These are phyloP conservation scores for Rhadinocentrus ornatus DNA, from an alignment of 2,797 vertebrate genomes.

Conservation along the genomic window DNA sequence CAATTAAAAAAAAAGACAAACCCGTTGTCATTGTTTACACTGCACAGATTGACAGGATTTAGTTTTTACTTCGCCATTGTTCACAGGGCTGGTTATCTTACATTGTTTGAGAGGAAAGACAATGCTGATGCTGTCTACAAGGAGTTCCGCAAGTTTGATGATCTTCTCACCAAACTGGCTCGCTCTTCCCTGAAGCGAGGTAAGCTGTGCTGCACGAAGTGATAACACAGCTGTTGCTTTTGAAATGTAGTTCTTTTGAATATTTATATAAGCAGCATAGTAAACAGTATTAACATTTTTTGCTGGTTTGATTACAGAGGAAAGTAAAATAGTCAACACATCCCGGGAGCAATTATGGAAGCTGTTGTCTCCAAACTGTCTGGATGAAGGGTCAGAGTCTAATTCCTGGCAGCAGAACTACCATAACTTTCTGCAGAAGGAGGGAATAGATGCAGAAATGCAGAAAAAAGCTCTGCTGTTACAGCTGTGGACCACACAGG, in stretches of 20 bases:
- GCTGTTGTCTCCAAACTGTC: slow-evolving; percentile 61
- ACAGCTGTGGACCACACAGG: slow-evolving; percentile 90
- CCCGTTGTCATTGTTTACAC: not conserved
- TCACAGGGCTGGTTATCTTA: slow-evolving; percentile 86
- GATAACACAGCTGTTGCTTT: not conserved
- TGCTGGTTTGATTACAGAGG: slow-evolving; percentile 57
- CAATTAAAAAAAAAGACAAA: not conserved
- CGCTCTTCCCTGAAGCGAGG: slow-evolving; percentile 74
- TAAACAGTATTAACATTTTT: not conserved
- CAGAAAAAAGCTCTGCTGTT: slow-evolving; percentile 83
- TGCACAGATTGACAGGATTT: not conserved
- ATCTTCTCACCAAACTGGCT: slow-evolving; percentile 84
- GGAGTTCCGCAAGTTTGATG: slow-evolving; percentile 85
- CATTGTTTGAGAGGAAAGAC: slow-evolving; percentile 73
- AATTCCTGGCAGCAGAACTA: slow-evolving; percentile 85
- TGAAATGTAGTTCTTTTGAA: not conserved
- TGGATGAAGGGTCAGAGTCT: slow-evolving; percentile 41
- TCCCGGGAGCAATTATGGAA: slow-evolving; percentile 81
- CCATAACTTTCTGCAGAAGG: slow-evolving; percentile 65
- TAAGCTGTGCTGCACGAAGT: slow-evolving; percentile 43
- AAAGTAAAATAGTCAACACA: slow-evolving; percentile 61
- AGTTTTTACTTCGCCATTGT: slow-evolving; percentile 1
- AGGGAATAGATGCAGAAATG: slow-evolving; percentile 79
- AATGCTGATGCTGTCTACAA: slow-evolving; percentile 76
- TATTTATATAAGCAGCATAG: not conserved